A percentile compares a stretch with the other conserved stretches of the same genome.
These are phyloP conservation scores for Aldrovandia affinis DNA, from an alignment of 2,797 vertebrate genomes.

Conservation along the genomic window DNA sequence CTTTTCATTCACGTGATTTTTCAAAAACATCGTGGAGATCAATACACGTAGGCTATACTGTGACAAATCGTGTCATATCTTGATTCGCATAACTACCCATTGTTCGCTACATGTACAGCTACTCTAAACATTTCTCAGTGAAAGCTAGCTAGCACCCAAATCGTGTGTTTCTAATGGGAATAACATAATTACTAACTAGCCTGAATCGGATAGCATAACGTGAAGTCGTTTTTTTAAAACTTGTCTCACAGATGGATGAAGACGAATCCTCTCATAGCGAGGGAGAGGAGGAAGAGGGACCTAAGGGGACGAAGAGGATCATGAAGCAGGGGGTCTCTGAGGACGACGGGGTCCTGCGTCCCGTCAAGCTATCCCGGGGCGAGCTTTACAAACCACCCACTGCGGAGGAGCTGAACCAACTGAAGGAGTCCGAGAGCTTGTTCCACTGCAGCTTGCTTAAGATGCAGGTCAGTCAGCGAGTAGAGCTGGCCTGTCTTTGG, in stretches of 20 bases:
- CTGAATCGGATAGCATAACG: no score
- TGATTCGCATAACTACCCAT: no score
- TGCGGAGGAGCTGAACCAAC: constrained; percentile 86
- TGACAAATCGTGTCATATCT: no score
- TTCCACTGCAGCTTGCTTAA: constrained; percentile 94
- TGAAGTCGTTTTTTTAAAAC: no score
- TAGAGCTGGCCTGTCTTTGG: not conserved
- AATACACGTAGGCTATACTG: no score
- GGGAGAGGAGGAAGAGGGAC: constrained; percentile 24
- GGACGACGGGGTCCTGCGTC: constrained; percentile 64
- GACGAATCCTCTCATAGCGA: constrained; percentile 38
- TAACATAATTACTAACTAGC: no score
- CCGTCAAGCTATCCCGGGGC: constrained; percentile 80
- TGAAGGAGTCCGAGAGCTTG: constrained; percentile 90
- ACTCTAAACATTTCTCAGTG: no score
- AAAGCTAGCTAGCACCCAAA: no score
- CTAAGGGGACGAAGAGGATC: constrained; percentile 63
- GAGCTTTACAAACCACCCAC: constrained; percentile 90
- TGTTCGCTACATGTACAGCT: no score
- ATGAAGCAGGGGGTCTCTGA: constrained; percentile 40
- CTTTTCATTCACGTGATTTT: not conserved
- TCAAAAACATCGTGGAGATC: not conserved
- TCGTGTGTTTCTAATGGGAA: no score
- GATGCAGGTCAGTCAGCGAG: constrained; percentile 81
- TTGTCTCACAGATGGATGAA: constrained; percentile 54